Evolutionary conservation across 2,113 vertebrate genomes (phyloP), one percentile per base, ranked within the genome.

Genomic region (Corythoichthys haematopterus): DNA sequence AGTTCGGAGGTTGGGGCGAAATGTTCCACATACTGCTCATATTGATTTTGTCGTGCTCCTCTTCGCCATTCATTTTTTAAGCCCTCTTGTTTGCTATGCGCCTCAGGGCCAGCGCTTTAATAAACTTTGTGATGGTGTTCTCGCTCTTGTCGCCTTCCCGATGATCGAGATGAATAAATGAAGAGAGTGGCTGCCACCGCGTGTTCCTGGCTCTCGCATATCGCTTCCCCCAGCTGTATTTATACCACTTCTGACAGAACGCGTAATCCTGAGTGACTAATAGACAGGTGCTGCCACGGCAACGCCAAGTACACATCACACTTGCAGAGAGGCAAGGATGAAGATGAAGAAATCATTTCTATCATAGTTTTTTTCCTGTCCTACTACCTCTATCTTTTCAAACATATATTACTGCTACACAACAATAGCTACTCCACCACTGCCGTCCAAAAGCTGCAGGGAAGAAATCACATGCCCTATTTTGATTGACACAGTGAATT

Each of bases 211-310:
- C 6, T 3, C 37, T 59, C 6, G 6, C 36, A n/a, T 62, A 62
- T 62, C 60, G 43, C 60, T 46, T 62, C 60, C 60, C 60, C 60
- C 43, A 46, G 43, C 43, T 46, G 20, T 62, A 62, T 46, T 62
- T 62, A 62, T 62, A 46, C 60, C 40, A 62, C 43, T 62, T 46
- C 37, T 61, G 59, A 61, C 59, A 43, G 59, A 8, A 20, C 40
- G 43, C 11, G 20, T 62, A 62, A 62, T 62, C 60, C 60, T 62
- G 60, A 62, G 43, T 62, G 60, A 62, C 60, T 46, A 62, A 46
- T 46, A 46, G 60, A 62, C 60, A 62, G 60, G 40, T 62, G 60
- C 9, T 2, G 20, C 40, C 1, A 13, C 11, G 20, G 43, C 7
- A 40, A 62, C 46, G 43, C 11, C 38, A 20, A 62, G 20, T 20